Conservation (phyloP, 2,797 vertebrate species). For the Semaprochilodus insignis region DNA sequence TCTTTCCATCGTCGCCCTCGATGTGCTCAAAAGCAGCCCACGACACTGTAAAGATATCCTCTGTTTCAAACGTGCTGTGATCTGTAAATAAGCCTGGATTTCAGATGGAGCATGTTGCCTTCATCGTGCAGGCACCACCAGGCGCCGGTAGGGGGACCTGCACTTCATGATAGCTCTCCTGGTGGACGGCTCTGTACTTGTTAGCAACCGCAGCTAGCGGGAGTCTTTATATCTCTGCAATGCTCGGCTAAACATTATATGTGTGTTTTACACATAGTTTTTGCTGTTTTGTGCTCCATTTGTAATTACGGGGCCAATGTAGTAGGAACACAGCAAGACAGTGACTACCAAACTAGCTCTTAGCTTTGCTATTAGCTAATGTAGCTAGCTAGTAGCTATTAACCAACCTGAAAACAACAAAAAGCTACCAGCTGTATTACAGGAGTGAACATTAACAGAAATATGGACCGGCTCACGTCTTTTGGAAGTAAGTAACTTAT, state of each 20-base stretch:
- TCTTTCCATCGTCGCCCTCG: too few relatives aligned
- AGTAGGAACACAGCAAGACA: not conserved
- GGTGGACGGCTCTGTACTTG: not conserved
- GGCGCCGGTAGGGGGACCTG: constrained; percentile 24
- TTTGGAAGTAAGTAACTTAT: constrained; percentile 76
- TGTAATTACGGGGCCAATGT: not conserved
- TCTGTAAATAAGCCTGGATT: too few relatives aligned
- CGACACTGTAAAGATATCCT: too few relatives aligned
- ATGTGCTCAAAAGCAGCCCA: too few relatives aligned
- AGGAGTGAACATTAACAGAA: not conserved
- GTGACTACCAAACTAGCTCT: not conserved
- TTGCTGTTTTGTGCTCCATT: not conserved
- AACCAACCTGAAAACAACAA: constrained; percentile 4
- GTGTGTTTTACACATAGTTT: not conserved
- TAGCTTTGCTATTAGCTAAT: not conserved
- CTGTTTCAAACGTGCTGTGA: too few relatives aligned
- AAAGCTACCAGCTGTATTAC: not conserved
- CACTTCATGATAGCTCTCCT: not conserved
- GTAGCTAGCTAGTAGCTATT: not conserved
- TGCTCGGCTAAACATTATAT: not conserved
- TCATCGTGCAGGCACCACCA: not conserved
- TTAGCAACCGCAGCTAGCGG: not conserved
- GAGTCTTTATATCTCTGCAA: not conserved
- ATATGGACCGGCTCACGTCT: constrained; percentile 79
- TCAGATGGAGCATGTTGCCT: too few relatives aligned